Evolutionary conservation across 2,888 invertebrate genomes (phyloP).

Genomic region (Rotaria socialis): DNA sequence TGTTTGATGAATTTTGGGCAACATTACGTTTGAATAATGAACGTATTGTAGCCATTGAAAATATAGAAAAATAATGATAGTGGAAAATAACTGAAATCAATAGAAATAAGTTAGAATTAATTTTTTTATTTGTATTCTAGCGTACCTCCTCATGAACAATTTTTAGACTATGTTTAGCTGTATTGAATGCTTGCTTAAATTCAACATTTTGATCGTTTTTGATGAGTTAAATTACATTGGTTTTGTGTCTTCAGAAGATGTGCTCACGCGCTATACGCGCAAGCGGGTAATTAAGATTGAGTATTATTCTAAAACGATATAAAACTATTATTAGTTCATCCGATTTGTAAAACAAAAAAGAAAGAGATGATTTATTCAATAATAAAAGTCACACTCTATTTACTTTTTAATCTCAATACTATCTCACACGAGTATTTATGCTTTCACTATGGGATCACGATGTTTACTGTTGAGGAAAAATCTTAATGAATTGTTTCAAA

Average conservation of each 20-base stretch:
- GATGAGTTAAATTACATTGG: neutral
- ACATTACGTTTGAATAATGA: conserved; percentile 21
- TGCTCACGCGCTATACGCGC: neutral
- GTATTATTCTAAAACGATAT: neutral
- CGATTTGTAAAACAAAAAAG: too few relatives aligned
- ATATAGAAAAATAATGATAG: neutral
- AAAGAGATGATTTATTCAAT: neutral
- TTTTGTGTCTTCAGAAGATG: neutral
- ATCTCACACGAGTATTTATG: neutral
- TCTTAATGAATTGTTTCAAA: neutral
- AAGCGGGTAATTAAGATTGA: neutral
- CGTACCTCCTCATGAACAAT: neutral
- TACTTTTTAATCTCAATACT: neutral
- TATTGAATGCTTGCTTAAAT: neutral
- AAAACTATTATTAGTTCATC: neutral
- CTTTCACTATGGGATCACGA: neutral
- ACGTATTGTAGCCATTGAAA: neutral
- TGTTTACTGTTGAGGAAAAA: neutral
- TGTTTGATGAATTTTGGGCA: neutral
- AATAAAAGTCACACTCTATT: neutral
- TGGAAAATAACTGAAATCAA: neutral
- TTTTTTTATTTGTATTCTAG: neutral
- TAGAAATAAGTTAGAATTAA: too few relatives aligned
- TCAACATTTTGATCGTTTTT: neutral
- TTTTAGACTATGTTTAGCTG: neutral